These are phyloP conservation scores for Halictus quadricinctus DNA, from an alignment of 2,888 invertebrate genomes.

Conservation along the genomic window DNA sequence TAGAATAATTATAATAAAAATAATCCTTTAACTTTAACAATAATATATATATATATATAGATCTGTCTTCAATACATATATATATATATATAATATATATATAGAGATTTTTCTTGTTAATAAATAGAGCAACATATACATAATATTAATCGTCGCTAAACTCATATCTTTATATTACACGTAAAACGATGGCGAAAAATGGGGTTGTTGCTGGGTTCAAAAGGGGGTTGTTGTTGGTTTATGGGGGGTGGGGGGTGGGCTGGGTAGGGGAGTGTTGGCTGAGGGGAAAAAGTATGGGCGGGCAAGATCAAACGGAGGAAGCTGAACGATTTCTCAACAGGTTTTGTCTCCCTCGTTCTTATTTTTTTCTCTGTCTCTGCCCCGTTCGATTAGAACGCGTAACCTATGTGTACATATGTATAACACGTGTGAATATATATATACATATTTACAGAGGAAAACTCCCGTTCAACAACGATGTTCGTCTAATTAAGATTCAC, in stretches of 20 bases:
- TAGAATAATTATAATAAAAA: slow-evolving; percentile 76
- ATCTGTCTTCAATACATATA: slow-evolving; percentile 69
- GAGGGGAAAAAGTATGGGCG: slow-evolving; percentile 44
- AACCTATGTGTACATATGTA: slow-evolving; percentile 68
- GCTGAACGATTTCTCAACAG: slow-evolving; percentile 55
- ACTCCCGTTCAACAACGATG: slow-evolving; percentile 75
- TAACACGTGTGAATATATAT: slow-evolving; percentile 67
- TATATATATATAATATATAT: slow-evolving; percentile 74
- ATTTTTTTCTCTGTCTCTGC: slow-evolving; percentile 29
- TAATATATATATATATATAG: slow-evolving; percentile 72
- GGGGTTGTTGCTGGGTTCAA: slow-evolving; percentile 12
- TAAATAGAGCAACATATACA: slow-evolving; percentile 82
- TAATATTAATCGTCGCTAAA: slow-evolving; percentile 79
- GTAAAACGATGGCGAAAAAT: slow-evolving; percentile 61
- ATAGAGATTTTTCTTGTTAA: slow-evolving; percentile 74
- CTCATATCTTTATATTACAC: slow-evolving; percentile 71
- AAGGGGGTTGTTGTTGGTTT: slow-evolving; percentile 15
- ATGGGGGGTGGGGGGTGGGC: not conserved
- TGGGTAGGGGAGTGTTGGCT: not conserved
- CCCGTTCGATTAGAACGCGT: slow-evolving; percentile 45
- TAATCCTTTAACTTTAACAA: slow-evolving; percentile 79
- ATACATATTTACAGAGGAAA: slow-evolving; percentile 79
- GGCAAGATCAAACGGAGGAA: slow-evolving; percentile 49
- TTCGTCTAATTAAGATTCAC: slow-evolving; percentile 65
- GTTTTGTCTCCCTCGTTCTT: slow-evolving; percentile 27